Evolutionary conservation across 2,113 vertebrate species (phyloP), one percentile per base, ranked within the genome.

Genomic region (Siniperca chuatsi): DNA sequence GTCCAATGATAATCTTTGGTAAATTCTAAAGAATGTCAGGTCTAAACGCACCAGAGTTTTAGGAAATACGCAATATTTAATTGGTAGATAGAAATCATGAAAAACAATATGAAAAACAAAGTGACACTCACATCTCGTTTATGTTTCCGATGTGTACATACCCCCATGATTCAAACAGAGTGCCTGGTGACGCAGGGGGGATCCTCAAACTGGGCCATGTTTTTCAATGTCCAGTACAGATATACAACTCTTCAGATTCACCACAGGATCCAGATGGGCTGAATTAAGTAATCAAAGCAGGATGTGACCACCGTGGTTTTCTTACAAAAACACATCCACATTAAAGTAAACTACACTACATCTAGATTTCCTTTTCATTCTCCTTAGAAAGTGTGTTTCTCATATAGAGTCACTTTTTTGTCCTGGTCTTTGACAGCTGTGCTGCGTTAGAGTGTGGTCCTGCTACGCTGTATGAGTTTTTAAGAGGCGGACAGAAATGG

Each of bases 221-320:
- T 76, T 74, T 37, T 18, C 65, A 57, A 23, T 21, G n/a, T 79
- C 29, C 57, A 67, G 25, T 21, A 68, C 50, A 64, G 83, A 90
- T 79, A 74, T 21, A 82, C 86, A 90, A 84, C 54, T 85, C 60
- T 54, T 66, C 65, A 73, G 76, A 83, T 79, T 78, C 75, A 21
- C 48, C 44, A 16, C 77, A 70, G 37, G 82, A 81, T 71, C 82
- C 93, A 95, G 90, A 93, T 93, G 93, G 78, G 50, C 33, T 50
- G 33, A 79, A 83, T 89, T 90, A 88, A 89, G 65, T 67, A 82
- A 86, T 81, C 83, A 84, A 86, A 92, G 88, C 87, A 93, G 88
- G 87, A 94, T 90, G 85, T 85, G 78, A 77, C 90, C 91, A 75
- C 87, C 2, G 52, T 70, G 87, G 70, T 67, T 82, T 75, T 91